Evolutionary conservation across 1,140 invertebrate genomes (phyloP).

Genomic region (Lordiphosa stackelbergi): DNA sequence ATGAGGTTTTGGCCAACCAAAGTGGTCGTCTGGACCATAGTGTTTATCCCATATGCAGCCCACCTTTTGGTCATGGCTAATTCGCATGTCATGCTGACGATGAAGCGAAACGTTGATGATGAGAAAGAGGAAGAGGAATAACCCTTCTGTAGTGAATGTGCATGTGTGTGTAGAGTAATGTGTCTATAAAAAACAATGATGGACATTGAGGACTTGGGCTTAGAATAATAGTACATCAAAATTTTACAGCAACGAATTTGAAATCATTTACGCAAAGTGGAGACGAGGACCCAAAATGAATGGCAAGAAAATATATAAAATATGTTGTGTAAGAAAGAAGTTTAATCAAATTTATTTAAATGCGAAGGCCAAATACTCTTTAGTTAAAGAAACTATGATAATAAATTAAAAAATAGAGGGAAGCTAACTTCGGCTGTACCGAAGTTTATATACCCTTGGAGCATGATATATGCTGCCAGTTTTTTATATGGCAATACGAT

Average conservation of each 20-base stretch:
- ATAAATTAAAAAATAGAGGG: no score
- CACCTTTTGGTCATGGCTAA: constrained; percentile 63
- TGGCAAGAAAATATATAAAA: constrained; percentile 34
- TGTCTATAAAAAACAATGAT: constrained; percentile 70
- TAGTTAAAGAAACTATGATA: not conserved
- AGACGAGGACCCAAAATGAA: constrained; percentile 59
- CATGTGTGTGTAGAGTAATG: constrained; percentile 36
- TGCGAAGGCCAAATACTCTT: constrained; percentile 16
- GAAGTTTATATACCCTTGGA: no score
- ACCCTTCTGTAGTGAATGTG: constrained; percentile 29
- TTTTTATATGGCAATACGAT: no score
- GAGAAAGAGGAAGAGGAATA: constrained; percentile 15
- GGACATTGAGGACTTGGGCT: constrained; percentile 59
- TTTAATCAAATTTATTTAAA: not conserved
- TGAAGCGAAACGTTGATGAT: constrained; percentile 27
- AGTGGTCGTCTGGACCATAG: no score
- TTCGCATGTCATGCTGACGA: constrained; percentile 57
- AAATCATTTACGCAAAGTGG: constrained; percentile 72
- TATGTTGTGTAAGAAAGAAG: constrained; percentile 30
- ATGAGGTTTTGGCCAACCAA: no score
- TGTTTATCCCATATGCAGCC: constrained; percentile 42
- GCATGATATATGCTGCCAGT: no score
- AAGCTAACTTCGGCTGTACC: no score
- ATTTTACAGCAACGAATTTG: constrained; percentile 62
- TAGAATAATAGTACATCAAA: constrained; percentile 74